Evolutionary conservation across 2,113 vertebrate genomes (phyloP).

Genomic region (Opisthocomus hoazin): DNA sequence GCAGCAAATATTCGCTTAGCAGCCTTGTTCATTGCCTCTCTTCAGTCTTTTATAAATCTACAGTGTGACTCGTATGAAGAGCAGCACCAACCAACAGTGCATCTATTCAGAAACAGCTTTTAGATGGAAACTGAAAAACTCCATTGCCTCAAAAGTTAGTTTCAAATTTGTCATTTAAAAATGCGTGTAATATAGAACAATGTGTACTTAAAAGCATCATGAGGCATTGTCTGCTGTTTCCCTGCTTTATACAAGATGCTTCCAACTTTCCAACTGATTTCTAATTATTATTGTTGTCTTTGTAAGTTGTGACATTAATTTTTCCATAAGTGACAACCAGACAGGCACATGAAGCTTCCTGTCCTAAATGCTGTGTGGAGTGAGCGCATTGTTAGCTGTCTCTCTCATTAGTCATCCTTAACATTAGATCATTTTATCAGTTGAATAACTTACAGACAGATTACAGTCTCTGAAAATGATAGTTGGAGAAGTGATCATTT

Average conservation of each 20-base stretch:
- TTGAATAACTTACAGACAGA: not conserved
- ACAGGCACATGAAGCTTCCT: not conserved
- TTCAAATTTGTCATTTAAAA: not conserved
- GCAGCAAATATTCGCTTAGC: not conserved
- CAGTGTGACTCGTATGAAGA: accelerated
- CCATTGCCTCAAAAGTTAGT: not conserved
- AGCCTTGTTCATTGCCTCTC: not conserved
- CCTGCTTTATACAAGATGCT: not conserved
- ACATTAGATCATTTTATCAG: not conserved
- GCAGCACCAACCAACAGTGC: not conserved
- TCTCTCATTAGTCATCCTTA: not conserved
- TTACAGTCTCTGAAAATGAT: not conserved
- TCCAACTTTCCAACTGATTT: not conserved
- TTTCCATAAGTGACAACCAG: not conserved
- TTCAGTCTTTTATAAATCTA: not conserved
- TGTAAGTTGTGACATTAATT: not conserved
- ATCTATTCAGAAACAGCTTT: not conserved
- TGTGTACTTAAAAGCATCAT: not conserved
- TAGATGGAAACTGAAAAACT: not conserved
- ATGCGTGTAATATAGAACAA: not conserved
- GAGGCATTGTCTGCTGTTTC: not conserved
- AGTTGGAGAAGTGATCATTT: not conserved
- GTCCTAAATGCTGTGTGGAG: not conserved
- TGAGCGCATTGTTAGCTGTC: not conserved
- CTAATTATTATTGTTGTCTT: not conserved